Evolutionary conservation across 2,888 invertebrate species (phyloP).

Genomic region (Eustalomyia histrio): DNA sequence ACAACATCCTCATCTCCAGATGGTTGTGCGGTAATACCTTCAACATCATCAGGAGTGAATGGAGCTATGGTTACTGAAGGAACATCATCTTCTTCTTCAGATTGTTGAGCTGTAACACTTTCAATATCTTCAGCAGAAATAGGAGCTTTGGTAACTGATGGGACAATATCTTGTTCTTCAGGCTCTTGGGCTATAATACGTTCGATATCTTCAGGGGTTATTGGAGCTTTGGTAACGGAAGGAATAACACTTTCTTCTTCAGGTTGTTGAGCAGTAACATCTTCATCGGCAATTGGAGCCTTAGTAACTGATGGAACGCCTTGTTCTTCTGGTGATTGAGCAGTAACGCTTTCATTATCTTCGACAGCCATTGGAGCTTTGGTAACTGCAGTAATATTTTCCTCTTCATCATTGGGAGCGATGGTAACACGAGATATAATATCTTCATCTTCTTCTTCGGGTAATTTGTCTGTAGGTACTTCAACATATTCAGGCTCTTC

Average conservation of each 20-base stretch:
- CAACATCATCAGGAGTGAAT: background rate
- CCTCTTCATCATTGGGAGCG: slow-evolving; percentile 12
- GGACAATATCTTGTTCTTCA: slow-evolving; percentile 13
- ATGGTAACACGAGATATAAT: background rate
- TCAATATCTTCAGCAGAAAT: slow-evolving; percentile 23
- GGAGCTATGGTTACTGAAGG: slow-evolving; percentile 11
- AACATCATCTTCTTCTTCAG: slow-evolving; percentile 12
- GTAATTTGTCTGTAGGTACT: slow-evolving; percentile 37
- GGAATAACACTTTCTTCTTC: background rate
- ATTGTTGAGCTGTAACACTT: background rate
- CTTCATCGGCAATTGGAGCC: background rate
- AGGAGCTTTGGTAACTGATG: slow-evolving; percentile 12
- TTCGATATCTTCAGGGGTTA: slow-evolving; percentile 1
- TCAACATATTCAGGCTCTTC: slow-evolving; percentile 43
- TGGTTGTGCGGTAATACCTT: slow-evolving; percentile 10
- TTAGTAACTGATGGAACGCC: slow-evolving; percentile 13
- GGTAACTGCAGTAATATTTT: slow-evolving; percentile 13
- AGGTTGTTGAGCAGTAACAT: slow-evolving; percentile 12
- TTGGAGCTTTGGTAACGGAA: background rate
- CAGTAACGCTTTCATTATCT: slow-evolving; percentile 6
- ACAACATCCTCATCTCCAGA: background rate
- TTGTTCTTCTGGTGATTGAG: slow-evolving; percentile 7
- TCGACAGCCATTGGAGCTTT: slow-evolving; percentile 6
- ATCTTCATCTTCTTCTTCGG: slow-evolving; percentile 39
- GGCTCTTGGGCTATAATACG: background rate